A percentile compares a stretch with the other conserved stretches of the same genome.
phyloP scores from a whole-genome alignment of 2,888 invertebrate genomes.

The Laspeyria flexula region DNA sequence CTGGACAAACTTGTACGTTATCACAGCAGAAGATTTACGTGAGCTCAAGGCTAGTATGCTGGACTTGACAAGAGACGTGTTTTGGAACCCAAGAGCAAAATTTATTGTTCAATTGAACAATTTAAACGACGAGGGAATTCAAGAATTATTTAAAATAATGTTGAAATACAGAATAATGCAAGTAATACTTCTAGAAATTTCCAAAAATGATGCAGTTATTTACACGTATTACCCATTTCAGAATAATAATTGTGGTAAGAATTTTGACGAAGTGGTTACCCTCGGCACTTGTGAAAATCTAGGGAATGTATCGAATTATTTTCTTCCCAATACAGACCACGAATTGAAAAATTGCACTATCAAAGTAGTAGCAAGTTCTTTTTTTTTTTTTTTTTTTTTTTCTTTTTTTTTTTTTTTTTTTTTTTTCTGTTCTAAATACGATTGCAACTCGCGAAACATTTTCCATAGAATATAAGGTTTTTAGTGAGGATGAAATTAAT shows the following conservation, averaged over 20 bases:
- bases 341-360: constrained; percentile 54
- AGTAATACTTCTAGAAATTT: constrained; percentile 48
- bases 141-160: constrained; percentile 45
- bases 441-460: constrained; percentile 52
- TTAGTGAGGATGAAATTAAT: constrained; percentile 25
- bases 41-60: constrained; percentile 45
- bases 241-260: constrained; percentile 53
- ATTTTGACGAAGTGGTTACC: constrained; percentile 37
- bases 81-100: constrained; percentile 64
- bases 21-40: constrained; percentile 42
- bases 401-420: too few relatives aligned
- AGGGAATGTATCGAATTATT: constrained; percentile 26
- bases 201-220: constrained; percentile 27
- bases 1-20: constrained; percentile 54
- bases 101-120: constrained; percentile 50
- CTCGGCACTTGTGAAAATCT: constrained; percentile 50
- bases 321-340: constrained; percentile 31
- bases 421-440: constrained; percentile 56
- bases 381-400: too few relatives aligned
- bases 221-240: constrained; percentile 58
- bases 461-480: constrained; percentile 45
- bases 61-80: constrained; percentile 49
- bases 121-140: constrained; percentile 31
- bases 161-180: constrained; percentile 52
- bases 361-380: constrained; percentile 51